Evolutionary conservation across 2,113 vertebrate species (phyloP).

Genomic region (Thamnophis sirtalis): DNA sequence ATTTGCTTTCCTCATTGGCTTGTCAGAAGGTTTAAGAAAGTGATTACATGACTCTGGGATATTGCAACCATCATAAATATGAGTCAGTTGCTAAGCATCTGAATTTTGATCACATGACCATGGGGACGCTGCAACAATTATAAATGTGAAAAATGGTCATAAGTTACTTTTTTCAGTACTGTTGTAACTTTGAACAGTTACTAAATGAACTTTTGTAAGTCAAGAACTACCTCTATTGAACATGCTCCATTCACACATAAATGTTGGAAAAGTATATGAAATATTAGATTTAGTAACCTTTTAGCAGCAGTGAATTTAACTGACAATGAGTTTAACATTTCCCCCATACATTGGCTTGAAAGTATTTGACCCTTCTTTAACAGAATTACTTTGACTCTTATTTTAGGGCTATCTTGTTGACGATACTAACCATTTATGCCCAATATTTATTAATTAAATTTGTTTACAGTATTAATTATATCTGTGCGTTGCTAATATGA

Average conservation of each 20-base stretch:
- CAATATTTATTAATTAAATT: too few species aligned
- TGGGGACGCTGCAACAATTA: too few species aligned
- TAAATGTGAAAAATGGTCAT: too few species aligned
- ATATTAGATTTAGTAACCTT: neutral
- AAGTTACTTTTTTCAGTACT: too few species aligned
- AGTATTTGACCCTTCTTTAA: neutral
- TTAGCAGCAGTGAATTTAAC: neutral
- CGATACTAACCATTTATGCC: neutral
- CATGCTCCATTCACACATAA: neutral
- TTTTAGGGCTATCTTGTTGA: neutral
- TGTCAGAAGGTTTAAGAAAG: too few species aligned
- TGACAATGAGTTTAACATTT: neutral
- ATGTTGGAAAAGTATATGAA: neutral
- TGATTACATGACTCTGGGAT: too few species aligned
- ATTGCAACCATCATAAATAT: too few species aligned
- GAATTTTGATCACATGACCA: too few species aligned
- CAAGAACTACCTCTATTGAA: neutral
- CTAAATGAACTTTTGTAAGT: too few species aligned
- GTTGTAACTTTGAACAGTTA: too few species aligned
- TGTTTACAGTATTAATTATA: neutral
- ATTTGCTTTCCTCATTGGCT: too few species aligned
- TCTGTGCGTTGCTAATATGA: neutral
- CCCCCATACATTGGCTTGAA: neutral
- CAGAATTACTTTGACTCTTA: neutral
- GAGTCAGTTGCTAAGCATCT: too few species aligned